These are phyloP conservation scores for Pavo muticus DNA, from an alignment of 2,113 vertebrate genomes.

Conservation along the genomic window DNA sequence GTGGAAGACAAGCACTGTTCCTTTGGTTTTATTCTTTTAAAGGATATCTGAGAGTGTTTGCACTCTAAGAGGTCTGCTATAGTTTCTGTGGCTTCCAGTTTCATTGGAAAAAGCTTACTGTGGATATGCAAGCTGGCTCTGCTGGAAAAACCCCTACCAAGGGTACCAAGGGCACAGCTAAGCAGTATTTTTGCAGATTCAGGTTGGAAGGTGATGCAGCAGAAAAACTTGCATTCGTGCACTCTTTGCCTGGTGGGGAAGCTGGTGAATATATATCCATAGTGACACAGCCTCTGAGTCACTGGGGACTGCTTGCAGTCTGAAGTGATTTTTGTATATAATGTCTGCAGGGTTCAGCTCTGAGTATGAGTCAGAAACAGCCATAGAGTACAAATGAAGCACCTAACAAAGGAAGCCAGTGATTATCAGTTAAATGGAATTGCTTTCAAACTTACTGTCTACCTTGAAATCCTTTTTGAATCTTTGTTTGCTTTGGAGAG, in stretches of 20 bases:
- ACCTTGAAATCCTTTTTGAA: constrained; percentile 5
- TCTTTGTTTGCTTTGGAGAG: not conserved
- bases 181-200: not conserved
- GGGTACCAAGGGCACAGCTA: not conserved
- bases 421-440: constrained; percentile 18
- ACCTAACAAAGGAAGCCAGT: not conserved
- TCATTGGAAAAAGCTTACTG: not conserved
- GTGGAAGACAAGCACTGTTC: not conserved
- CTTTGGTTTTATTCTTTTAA: not conserved
- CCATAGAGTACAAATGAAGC: constrained; percentile 9
- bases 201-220: not conserved
- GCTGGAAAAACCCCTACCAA: not conserved
- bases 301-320: constrained; percentile 14
- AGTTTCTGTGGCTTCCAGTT: not conserved
- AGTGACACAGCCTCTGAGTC: constrained; percentile 23
- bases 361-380: constrained; percentile 21
- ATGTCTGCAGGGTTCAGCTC: constrained; percentile 29
- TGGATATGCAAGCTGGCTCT: not conserved
- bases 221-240: not conserved
- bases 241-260: not conserved
- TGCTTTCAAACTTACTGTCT: not conserved
- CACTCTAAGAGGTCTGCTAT: not conserved
- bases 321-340: not conserved
- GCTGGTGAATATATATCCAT: not conserved
- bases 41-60: not conserved